Percentiles rank a stretch among this genome's conserved stretches.
These are phyloP conservation scores for Eumacrocentrus americanus DNA, from an alignment of 2,888 invertebrate species.

Conservation along the genomic window DNA sequence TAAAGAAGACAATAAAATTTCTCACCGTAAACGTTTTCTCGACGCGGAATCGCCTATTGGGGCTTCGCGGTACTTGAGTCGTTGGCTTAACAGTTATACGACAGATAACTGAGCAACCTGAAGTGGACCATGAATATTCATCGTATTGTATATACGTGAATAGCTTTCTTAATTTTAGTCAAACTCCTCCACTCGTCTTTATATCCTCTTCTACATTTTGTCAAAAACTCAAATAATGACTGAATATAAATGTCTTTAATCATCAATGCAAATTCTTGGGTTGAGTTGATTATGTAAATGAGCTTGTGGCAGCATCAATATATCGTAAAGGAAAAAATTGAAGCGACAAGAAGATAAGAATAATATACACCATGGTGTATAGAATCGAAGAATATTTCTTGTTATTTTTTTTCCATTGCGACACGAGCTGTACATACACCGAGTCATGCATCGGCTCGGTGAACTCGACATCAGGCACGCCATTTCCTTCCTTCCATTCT, in stretches of 20 bases:
- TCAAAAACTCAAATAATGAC: background rate
- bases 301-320: background rate
- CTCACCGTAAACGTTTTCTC: background rate
- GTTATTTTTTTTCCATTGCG: background rate
- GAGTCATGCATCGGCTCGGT: conserved; percentile 31
- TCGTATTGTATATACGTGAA: conserved; percentile 17
- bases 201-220: too few species aligned
- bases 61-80: conserved; percentile 3
- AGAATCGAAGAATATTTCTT: conserved; percentile 5
- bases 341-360: background rate
- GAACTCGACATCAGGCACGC: conserved; percentile 43
- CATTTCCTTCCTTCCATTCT: conserved; percentile 51
- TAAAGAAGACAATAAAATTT: background rate
- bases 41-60: conserved; percentile 18
- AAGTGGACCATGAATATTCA: conserved; percentile 30
- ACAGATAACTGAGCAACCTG: conserved; percentile 25
- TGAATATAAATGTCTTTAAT: background rate
- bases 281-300: background rate
- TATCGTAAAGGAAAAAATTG: background rate
- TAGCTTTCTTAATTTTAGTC: conserved; percentile 29
- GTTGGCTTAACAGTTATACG: conserved; percentile 25
- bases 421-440: too few species aligned
- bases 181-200: background rate
- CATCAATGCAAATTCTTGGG: background rate
- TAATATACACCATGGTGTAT: too few species aligned